Evolutionary conservation across 2,797 vertebrate genomes (phyloP).

Genomic region (Alectoris magna): DNA sequence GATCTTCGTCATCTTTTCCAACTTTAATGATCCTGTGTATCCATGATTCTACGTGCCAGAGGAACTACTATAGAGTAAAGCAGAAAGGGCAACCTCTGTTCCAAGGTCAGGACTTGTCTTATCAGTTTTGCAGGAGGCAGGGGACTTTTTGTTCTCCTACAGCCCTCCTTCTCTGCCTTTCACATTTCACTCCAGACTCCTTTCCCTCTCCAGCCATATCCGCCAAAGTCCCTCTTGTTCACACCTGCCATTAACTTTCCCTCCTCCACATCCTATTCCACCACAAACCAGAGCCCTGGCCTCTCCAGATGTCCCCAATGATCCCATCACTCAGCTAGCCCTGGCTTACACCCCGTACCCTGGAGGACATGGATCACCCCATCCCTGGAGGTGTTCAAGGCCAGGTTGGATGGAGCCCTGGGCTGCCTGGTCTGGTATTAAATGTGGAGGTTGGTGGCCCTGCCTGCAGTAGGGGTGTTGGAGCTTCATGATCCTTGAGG

Average conservation of each 20-base stretch:
- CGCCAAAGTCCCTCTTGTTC: neutral
- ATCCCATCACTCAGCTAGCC: accelerated
- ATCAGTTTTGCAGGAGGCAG: neutral
- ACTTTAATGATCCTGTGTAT: too few relatives aligned
- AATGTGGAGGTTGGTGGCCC: too few relatives aligned
- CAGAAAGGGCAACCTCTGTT: too few relatives aligned
- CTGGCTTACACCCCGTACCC: neutral
- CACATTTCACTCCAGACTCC: neutral
- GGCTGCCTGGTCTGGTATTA: too few relatives aligned
- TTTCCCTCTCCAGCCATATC: neutral
- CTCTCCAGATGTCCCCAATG: neutral
- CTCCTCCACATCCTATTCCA: neutral
- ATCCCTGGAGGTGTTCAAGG: too few relatives aligned
- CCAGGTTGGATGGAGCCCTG: too few relatives aligned
- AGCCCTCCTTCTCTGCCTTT: neutral
- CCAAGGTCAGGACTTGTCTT: neutral
- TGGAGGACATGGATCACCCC: too few relatives aligned
- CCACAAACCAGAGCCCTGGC: neutral
- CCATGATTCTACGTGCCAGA: too few relatives aligned
- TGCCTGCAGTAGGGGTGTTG: too few relatives aligned
- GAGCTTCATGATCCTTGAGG: too few relatives aligned
- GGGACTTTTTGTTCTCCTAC: neutral
- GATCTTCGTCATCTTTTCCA: too few relatives aligned
- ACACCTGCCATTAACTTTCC: neutral
- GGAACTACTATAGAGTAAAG: too few relatives aligned